Percentiles rank a stretch among this genome's conserved stretches.
Conservation (phyloP, 1,140 invertebrate species). For the Heterodera schachtii region DNA sequence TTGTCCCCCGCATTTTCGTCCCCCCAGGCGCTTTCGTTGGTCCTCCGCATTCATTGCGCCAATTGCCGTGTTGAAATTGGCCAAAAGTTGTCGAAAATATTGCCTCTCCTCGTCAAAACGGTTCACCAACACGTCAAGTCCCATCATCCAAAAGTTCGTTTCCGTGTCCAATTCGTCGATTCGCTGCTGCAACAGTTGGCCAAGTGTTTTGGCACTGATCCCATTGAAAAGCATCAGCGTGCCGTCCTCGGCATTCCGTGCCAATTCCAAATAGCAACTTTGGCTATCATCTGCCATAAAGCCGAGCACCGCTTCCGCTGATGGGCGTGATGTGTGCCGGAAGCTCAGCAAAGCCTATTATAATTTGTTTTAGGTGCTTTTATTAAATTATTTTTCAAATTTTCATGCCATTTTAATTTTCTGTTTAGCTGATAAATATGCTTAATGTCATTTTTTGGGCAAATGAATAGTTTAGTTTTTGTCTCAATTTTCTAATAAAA, state of each 20-base stretch:
- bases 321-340: background rate
- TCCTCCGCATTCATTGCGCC: background rate
- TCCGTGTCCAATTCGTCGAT: background rate
- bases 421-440: no score
- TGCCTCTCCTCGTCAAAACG: background rate
- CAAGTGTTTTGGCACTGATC: background rate
- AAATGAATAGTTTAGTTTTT: no score
- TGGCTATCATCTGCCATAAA: background rate
- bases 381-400: no score
- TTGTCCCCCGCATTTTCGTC: background rate
- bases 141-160: background rate
- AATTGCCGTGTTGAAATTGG: slow-evolving; percentile 5
- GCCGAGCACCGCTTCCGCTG: background rate
- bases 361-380: background rate
- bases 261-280: background rate
- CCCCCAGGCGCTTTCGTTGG: background rate
- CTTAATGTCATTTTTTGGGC: no score
- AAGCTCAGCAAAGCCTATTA: background rate
- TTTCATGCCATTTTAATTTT: no score
- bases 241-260: background rate
- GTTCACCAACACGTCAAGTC: background rate
- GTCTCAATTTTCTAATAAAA: no score
- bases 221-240: background rate
- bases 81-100: slow-evolving; percentile 1
- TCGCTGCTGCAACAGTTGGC: background rate